Evolutionary conservation across 2,888 invertebrate species (phyloP), one percentile per base, ranked within the genome.

Genomic region (Hedychridium roseum): DNA sequence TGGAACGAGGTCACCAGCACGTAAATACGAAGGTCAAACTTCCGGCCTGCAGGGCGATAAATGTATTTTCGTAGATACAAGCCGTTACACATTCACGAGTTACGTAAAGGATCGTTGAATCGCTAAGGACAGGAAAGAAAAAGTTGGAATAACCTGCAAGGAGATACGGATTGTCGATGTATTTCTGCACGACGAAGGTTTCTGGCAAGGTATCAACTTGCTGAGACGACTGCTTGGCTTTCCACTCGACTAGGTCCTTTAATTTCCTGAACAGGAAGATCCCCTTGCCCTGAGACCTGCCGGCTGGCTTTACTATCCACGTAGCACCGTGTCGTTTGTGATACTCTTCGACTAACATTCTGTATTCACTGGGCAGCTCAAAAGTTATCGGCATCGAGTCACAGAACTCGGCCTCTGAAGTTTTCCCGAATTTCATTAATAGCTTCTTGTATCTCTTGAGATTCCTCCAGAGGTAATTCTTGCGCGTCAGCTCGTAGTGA

Each of bases 271-370:
- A 86, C 12, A 86, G 75, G 66, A 86, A 86, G 30, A 86, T 86
- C 6, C 86, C 86, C 49, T 80, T 80, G 12, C 86, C 86, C 71
- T 85, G 85, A 6, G 85, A 83, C 21, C 83, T 83, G 2, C 81
- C 81, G 0, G 83, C 84, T 1, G 86, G 86, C 63, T 86, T 87
- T 76, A 86, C 86, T 42, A 86, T 86, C 86, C 86, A 86, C n/a
- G 83, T 83, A 2, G 80, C 80, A 6, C 83, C 83, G 31, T 80
- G 80, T 47, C 80, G 80, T 46, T 80, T 82, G 57, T 83, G 80
- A 63, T 84, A 85, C 63, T 86, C 85, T 61, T 85, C 84, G 36
- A 85, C 81, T 69, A 86, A 84, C 68, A 84, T 79, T 58, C 84
- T 81, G 59, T 86, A 86, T 53, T 87, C 86, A 28, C 79, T 80